Percentiles rank a stretch among this genome's conserved stretches.
Conservation (phyloP, 1,140 invertebrate genomes). For the Drosophila paulistorum region DNA sequence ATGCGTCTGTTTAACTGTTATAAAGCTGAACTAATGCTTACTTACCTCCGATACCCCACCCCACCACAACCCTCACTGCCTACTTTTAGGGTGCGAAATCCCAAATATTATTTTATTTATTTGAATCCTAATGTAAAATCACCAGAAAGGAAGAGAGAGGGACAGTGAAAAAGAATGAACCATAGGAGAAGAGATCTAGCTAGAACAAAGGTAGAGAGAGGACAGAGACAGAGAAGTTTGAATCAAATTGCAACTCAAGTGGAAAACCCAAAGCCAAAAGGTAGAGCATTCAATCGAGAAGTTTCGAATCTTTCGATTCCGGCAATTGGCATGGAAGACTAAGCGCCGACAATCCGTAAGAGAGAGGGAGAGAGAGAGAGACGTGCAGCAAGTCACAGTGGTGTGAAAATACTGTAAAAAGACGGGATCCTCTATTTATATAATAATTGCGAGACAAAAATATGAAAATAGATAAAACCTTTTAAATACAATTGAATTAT, state of each 20-base stretch:
- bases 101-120: constrained; percentile 83
- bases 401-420: constrained; percentile 6
- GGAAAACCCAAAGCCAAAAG: constrained; percentile 64
- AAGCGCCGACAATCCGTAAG: constrained; percentile 8
- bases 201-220: neutral
- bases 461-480: too few species aligned
- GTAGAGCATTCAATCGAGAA: constrained; percentile 31
- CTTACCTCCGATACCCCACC: neutral
- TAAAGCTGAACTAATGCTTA: constrained; percentile 72
- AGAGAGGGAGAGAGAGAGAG: neutral
- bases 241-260: constrained; percentile 59
- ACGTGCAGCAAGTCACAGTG: constrained; percentile 22
- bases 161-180: neutral
- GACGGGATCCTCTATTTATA: too few species aligned
- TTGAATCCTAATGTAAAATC: constrained; percentile 65
- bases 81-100: constrained; percentile 76
- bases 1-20: constrained; percentile 67
- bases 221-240: constrained; percentile 9
- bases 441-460: too few species aligned
- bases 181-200: neutral
- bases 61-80: constrained; percentile 25
- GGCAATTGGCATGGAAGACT: constrained; percentile 15
- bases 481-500: too few species aligned
- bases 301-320: constrained; percentile 1
- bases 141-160: neutral